phyloP scores from a whole-genome alignment of 2,888 invertebrate species.

The Acleris emargana region DNA sequence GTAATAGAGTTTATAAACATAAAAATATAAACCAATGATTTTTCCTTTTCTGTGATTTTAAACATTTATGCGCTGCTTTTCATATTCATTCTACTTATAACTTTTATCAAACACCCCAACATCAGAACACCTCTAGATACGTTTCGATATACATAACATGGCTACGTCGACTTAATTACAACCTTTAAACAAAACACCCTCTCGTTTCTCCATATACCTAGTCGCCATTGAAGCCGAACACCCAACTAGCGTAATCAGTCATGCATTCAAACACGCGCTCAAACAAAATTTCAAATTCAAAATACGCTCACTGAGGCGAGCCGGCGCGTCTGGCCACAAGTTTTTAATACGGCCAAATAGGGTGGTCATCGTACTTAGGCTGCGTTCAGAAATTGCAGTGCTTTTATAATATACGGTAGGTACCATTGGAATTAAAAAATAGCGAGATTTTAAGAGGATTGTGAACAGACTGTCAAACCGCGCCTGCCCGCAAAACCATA shows the following conservation, averaged over 20 bases:
- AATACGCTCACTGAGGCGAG: slow-evolving; percentile 60
- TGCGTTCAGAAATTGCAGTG: slow-evolving; percentile 14
- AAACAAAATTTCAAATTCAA: slow-evolving; percentile 76
- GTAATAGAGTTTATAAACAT: too few relatives aligned
- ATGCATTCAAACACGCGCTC: slow-evolving; percentile 63
- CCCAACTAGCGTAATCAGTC: slow-evolving; percentile 49
- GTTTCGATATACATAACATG: not conserved
- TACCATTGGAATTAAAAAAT: too few relatives aligned
- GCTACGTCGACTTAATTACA: not conserved
- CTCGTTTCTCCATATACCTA: slow-evolving; percentile 6
- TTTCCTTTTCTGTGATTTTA: too few relatives aligned
- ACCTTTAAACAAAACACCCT: not conserved
- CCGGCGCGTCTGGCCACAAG: slow-evolving; percentile 72
- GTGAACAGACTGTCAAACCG: too few relatives aligned
- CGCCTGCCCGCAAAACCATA: too few relatives aligned
- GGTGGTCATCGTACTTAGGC: slow-evolving; percentile 46
- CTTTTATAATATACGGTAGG: not conserved
- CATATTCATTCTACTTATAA: too few relatives aligned
- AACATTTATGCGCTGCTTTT: too few relatives aligned
- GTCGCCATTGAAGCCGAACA: slow-evolving; percentile 31
- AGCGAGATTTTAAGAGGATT: too few relatives aligned
- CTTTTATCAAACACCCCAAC: too few relatives aligned
- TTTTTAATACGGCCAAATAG: slow-evolving; percentile 81
- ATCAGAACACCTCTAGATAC: too few relatives aligned
- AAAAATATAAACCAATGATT: too few relatives aligned